Percentiles rank a stretch among this genome's conserved stretches.
Conservation (phyloP, 2,888 invertebrate genomes). For the Enchytraeus crypticus region DNA sequence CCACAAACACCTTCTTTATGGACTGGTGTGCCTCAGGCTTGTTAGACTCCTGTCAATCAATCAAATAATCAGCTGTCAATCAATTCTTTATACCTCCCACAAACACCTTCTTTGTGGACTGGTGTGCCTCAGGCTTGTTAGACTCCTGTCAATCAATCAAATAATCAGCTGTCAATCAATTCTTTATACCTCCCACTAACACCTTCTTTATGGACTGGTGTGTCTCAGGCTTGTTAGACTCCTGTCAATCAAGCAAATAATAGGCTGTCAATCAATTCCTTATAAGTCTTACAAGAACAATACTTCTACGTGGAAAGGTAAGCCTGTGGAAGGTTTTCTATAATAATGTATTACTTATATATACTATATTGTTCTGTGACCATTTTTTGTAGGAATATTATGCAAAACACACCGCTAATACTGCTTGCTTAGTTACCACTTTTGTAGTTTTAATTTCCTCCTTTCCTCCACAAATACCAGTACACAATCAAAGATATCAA, state of each 20-base stretch:
- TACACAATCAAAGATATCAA: too few species aligned
- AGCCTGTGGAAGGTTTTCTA: constrained; percentile 72
- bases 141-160: constrained; percentile 50
- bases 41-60: constrained; percentile 55
- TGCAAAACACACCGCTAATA: too few species aligned
- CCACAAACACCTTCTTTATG: constrained; percentile 88
- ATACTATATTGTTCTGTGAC: too few species aligned
- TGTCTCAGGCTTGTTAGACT: constrained; percentile 76
- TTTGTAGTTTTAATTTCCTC: too few species aligned
- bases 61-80: too few species aligned
- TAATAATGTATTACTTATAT: too few species aligned
- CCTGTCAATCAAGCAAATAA: constrained; percentile 35
- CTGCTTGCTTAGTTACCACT: too few species aligned
- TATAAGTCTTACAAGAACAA: constrained; percentile 79
- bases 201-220: constrained; percentile 81
- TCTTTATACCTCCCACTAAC: constrained; percentile 87
- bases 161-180: too few species aligned
- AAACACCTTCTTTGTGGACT: constrained; percentile 87
- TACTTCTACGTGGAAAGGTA: constrained; percentile 75
- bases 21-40: constrained; percentile 79
- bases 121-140: constrained; percentile 74
- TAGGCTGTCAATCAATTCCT: too few species aligned
- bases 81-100: constrained; percentile 87
- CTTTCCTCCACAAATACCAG: too few species aligned
- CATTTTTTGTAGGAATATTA: too few species aligned